These are phyloP conservation scores for Thamnophis sirtalis DNA, from an alignment of 2,113 vertebrate species.

Conservation along the genomic window DNA sequence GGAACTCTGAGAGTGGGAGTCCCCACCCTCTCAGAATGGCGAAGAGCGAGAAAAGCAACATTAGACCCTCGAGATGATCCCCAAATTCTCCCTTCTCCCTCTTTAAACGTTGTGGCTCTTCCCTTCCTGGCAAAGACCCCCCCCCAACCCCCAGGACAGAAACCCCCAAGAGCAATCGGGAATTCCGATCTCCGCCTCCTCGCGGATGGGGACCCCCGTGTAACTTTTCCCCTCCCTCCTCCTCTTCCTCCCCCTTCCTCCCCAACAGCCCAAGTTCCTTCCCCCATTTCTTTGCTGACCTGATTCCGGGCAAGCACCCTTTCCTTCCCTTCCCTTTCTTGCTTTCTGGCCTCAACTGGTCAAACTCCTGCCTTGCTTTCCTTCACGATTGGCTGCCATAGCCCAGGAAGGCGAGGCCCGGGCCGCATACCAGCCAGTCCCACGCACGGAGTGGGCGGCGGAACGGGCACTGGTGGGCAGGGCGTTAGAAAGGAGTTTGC, in stretches of 20 bases:
- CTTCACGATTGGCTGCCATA: constrained; percentile 24
- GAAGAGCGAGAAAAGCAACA: background rate
- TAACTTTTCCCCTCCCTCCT: too few species aligned
- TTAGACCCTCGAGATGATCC: background rate
- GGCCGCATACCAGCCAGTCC: background rate
- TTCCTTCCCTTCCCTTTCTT: constrained; percentile 25
- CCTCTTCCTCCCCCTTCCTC: accelerated
- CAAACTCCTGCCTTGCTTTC: background rate
- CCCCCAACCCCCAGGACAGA: too few species aligned
- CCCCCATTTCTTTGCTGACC: background rate
- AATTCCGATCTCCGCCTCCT: background rate
- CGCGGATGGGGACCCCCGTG: too few species aligned
- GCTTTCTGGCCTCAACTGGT: constrained; percentile 20
- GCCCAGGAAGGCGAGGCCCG: constrained; percentile 18
- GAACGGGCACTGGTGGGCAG: accelerated
- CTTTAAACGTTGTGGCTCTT: too few species aligned
- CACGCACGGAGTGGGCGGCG: accelerated
- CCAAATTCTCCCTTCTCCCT: background rate
- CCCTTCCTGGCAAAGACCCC: background rate
- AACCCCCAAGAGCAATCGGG: background rate
- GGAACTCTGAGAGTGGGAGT: background rate
- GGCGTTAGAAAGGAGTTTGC: accelerated
- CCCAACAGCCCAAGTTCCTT: too few species aligned
- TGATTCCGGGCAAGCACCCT: background rate
- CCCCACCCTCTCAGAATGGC: background rate